Conservation (phyloP, 1,140 invertebrate genomes). For the Drosophila navojoa region DNA sequence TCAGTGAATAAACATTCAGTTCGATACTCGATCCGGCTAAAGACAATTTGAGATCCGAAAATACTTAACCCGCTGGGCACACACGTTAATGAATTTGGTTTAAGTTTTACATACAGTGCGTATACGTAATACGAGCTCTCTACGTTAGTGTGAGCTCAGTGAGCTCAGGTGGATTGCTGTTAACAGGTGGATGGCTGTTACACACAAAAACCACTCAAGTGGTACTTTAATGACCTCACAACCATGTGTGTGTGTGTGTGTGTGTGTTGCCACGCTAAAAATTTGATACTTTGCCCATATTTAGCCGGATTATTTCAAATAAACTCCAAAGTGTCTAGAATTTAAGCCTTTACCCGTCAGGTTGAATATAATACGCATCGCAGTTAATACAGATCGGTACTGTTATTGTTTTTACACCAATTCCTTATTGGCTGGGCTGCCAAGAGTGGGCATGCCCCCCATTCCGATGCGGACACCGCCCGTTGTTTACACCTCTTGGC, state of each 20-base stretch:
- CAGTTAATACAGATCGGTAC: too few species aligned
- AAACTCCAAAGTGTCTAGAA: background rate
- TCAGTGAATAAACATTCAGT: background rate
- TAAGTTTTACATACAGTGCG: constrained; percentile 42
- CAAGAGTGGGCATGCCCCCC: background rate
- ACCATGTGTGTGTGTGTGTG: constrained; percentile 4
- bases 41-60: background rate
- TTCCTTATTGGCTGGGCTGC: constrained; percentile 2
- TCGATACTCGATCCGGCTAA: background rate
- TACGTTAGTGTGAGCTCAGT: background rate
- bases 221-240: constrained; percentile 30
- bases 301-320: background rate
- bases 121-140: constrained; percentile 61
- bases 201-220: constrained; percentile 37
- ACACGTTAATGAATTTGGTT: constrained; percentile 23
- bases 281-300: constrained; percentile 1
- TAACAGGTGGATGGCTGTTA: constrained; percentile 29
- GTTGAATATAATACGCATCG: background rate
- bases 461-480: constrained; percentile 1
- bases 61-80: background rate
- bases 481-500: constrained; percentile 33
- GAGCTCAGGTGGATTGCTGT: constrained; percentile 45
- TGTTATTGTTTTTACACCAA: background rate
- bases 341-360: background rate
- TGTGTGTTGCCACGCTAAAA: background rate